Base-by-base conservation (phyloP, 2,797 vertebrate genomes). In the Myotis planiceps region DNA sequence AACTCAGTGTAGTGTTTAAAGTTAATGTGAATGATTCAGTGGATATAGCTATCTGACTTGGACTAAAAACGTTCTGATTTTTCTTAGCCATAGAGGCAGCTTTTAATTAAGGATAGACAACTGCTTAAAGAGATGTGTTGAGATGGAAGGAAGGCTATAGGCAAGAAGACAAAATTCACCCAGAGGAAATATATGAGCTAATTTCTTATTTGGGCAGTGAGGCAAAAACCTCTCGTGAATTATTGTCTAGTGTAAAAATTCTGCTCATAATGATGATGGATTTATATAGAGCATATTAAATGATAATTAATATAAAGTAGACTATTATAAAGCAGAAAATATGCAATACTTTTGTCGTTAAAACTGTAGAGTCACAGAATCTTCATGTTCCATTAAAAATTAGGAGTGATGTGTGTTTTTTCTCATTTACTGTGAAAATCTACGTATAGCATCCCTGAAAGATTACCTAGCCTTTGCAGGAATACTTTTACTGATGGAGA, bases 21-120 rank as follows among this genome's bases (percentile, higher is more conserved):
- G 49, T 86, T 89, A 92, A 69, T 32, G 45, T 53, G 53, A 60
- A 14, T 72, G 66, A 80, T 80, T 72, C n/a, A 68, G 9, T 49
- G 60, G 32, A 14, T 53, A 66, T 3, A 39, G 27, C 37, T 69
- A 55, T 7, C 42, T 86, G 45, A 68, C 25, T 81, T 23, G 34
- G 15, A 79, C 23, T 84, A 68, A 66, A 92, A 65, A 27, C 12
- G 3, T 63, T 86, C 51, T 72, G 23, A 10, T 93, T 82, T 55
- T 79, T 21, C 49, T 87, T 29, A 76, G 66, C 68, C 51, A 71
- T 16, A 91, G 55, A 90, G 16, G 58, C 16, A 68, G 69, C 23
- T 82, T 93, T 68, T 91, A 92, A 75, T 82, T 79, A 82, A 89
- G 34, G 19, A 85, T n/a, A 39, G 12, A 68, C 21, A 79, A 82